Percentiles rank a stretch among this genome's conserved stretches.
phyloP scores from a whole-genome alignment of 2,797 vertebrate species.

The Uromys caudimaculatus region DNA sequence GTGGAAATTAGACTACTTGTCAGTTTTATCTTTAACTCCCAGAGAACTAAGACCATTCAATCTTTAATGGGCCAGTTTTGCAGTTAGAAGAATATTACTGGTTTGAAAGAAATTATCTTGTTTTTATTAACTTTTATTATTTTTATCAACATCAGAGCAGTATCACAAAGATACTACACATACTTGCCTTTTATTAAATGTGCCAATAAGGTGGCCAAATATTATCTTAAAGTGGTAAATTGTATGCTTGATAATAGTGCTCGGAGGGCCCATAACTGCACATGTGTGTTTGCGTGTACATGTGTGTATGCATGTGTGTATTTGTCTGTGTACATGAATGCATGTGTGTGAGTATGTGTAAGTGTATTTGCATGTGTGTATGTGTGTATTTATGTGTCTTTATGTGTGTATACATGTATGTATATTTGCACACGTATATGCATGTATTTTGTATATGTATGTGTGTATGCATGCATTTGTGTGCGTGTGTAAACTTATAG shows the following conservation, averaged over 20 bases:
- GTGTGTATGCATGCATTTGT: not conserved
- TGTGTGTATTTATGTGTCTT: not conserved
- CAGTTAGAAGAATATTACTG: slow-evolving; percentile 37
- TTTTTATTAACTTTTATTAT: not conserved
- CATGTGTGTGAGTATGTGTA: not conserved
- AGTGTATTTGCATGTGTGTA: not conserved
- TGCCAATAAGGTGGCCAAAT: not conserved
- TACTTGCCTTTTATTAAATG: slow-evolving; percentile 57
- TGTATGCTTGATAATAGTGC: not conserved
- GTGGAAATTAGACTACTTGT: not conserved
- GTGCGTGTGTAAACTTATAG: not conserved
- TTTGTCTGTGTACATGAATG: not conserved
- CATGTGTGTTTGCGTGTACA: not conserved
- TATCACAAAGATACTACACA: not conserved
- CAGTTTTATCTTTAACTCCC: not conserved
- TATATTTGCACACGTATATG: not conserved
- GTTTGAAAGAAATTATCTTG: slow-evolving; percentile 46
- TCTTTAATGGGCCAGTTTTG: slow-evolving; percentile 3
- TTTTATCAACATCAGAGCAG: slow-evolving; percentile 27
- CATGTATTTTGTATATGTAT: not conserved
- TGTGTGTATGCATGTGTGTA: not conserved
- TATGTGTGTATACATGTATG: not conserved
- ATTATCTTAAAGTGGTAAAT: slow-evolving; percentile 12
- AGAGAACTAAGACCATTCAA: not conserved
- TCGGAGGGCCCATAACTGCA: not conserved